Evolutionary conservation across 1,140 invertebrate genomes (phyloP), one percentile per base, ranked within the genome.

Genomic region (Drosophila punjabiensis): DNA sequence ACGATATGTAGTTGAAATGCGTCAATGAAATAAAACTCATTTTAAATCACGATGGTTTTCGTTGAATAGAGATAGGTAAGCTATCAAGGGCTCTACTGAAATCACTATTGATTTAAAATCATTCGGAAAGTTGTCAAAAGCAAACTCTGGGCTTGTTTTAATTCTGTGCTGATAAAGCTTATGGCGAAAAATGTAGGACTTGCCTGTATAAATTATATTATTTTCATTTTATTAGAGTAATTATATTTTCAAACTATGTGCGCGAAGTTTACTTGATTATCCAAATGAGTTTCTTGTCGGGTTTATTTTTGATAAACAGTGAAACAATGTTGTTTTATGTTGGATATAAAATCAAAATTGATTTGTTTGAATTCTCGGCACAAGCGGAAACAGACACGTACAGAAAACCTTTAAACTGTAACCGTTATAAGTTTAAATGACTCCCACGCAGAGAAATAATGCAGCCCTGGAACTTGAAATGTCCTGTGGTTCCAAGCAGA

Each of bases 401-500:
- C 16, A 1, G 9, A 52, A 32, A n/a, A 52, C 50, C 4, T 55
- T 55, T 9, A 3, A 58, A 24, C 9, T n/a, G 14, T 9, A 37
- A 16, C 37, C 10, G 56, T 41, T 65, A 65, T 18, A 43, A 28
- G 41, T 66, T 66, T 2, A n/a, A 45, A 66, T 24, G 32, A 16
- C 33, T 37, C 13, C 24, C 52, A 33, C 39, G 18, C 28, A 24
- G 33, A 2, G 4, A 8, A 41, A 10, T 32, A 1, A 14, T 16
- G 9, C 5, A 45, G 30, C 64, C 64, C 64, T 66, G 64, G 30
- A 63, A 66, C 33, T 39, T n/a, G 4, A 28, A 3, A 5, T 5
- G 20, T 24, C 35, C 9, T 28, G 37, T 63, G 30, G 64, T 66
- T 66, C 64, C 30, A 33, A 16, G 14, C 35, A 13, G 39, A n/a